Percentiles rank a stretch among this genome's conserved stretches.
phyloP scores from a whole-genome alignment of 2,797 vertebrate genomes.

The Benthosema pterotum region DNA sequence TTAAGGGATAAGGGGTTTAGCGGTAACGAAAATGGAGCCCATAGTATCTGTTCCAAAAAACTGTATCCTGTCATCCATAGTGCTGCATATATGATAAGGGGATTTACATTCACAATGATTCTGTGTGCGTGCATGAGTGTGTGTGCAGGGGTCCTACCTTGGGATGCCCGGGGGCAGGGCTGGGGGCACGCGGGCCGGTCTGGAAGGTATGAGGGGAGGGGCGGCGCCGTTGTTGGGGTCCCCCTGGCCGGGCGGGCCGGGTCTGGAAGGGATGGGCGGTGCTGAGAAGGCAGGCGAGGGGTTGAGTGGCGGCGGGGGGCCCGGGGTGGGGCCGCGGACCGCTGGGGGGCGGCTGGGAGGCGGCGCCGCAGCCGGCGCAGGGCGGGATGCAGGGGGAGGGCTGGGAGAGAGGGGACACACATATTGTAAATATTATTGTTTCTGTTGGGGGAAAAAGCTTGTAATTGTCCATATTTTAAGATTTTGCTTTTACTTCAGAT shows the following conservation, averaged over 20 bases:
- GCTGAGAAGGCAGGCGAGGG: conserved; percentile 78
- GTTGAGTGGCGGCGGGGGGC: conserved; percentile 76
- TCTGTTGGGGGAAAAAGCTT: too few species aligned
- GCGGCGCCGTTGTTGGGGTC: conserved; percentile 71
- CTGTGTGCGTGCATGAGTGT: background rate
- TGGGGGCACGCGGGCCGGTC: conserved; percentile 88
- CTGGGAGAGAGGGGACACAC: conserved; percentile 63
- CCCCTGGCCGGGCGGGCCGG: conserved; percentile 74
- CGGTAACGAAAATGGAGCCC: too few species aligned
- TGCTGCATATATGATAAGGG: too few species aligned
- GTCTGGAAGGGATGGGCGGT: conserved; percentile 87
- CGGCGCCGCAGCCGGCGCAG: conserved; percentile 54
- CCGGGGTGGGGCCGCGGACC: conserved; percentile 83
- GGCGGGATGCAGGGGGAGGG: conserved; percentile 79
- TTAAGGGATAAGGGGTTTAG: too few species aligned
- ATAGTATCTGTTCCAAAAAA: too few species aligned
- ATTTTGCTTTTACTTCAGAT: too few species aligned
- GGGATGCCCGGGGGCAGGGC: conserved; percentile 82
- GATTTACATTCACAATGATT: too few species aligned
- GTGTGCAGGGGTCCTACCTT: conserved; percentile 83
- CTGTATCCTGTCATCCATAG: too few species aligned
- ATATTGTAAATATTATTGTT: too few species aligned
- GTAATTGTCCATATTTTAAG: too few species aligned
- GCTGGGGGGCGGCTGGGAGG: conserved; percentile 86
- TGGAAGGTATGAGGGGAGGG: conserved; percentile 85